A percentile compares a stretch with the other conserved stretches of the same genome.
Evolutionary conservation across 2,113 vertebrate genomes (phyloP).

Genomic region (Nycticebus coucang): DNA sequence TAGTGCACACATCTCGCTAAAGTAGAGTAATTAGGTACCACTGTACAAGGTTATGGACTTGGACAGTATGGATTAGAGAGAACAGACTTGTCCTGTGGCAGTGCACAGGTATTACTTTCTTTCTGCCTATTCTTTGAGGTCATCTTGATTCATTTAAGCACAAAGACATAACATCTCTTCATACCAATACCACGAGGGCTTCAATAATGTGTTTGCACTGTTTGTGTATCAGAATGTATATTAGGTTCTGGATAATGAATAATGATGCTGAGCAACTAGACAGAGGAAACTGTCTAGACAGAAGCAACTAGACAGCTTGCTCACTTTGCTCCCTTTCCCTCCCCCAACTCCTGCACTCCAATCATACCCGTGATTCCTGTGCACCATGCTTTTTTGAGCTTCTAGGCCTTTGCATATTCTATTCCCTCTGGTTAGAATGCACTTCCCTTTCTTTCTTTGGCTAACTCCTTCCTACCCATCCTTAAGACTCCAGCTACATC

Average conservation of each 20-base stretch:
- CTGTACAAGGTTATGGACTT: constrained; percentile 81
- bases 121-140: constrained; percentile 58
- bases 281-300: neutral
- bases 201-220: neutral
- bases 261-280: neutral
- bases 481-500: neutral
- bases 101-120: constrained; percentile 38
- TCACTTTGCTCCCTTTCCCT: fast-evolving
- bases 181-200: neutral
- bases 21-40: constrained; percentile 83
- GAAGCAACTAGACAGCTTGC: neutral
- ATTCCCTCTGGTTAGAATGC: neutral
- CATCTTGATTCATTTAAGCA: neutral
- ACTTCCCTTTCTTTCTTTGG: neutral
- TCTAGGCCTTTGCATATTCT: neutral
- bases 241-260: neutral
- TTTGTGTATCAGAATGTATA: neutral
- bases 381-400: neutral
- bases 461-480: neutral
- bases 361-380: neutral
- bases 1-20: constrained; percentile 79
- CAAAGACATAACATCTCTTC: neutral
- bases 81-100: constrained; percentile 72
- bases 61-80: constrained; percentile 83
- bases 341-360: neutral